Conservation (phyloP, 1,140 invertebrate species). For the Calliopsis andreniformis region DNA sequence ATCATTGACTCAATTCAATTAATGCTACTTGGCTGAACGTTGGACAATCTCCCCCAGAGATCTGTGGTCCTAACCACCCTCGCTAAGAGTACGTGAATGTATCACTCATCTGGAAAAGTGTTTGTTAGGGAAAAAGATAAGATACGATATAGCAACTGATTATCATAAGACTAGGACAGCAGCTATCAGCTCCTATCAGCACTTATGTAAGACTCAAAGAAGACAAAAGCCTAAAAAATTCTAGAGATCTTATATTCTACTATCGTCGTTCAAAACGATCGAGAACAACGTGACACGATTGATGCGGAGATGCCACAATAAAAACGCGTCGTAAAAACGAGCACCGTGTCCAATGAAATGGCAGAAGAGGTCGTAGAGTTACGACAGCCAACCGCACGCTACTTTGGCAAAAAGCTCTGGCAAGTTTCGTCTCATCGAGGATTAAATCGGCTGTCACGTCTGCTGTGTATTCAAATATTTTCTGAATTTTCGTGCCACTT, state of each 20-base stretch:
- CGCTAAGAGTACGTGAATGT: too few relatives aligned
- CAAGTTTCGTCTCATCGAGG: constrained; percentile 9
- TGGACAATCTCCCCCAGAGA: too few relatives aligned
- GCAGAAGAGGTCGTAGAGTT: neutral
- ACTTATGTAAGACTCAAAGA: neutral
- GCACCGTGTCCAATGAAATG: neutral
- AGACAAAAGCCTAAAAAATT: neutral
- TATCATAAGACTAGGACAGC: too few relatives aligned
- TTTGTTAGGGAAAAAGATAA: too few relatives aligned
- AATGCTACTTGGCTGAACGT: too few relatives aligned
- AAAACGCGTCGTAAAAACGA: constrained; percentile 9
- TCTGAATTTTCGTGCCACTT: neutral
- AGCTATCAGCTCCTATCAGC: too few relatives aligned
- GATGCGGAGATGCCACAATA: neutral
- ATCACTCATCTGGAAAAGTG: too few relatives aligned
- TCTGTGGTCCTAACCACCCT: too few relatives aligned
- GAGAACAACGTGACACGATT: neutral
- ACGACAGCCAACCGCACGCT: neutral
- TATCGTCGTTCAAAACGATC: neutral
- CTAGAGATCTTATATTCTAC: neutral
- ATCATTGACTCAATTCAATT: neutral
- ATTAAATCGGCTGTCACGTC: constrained; percentile 26
- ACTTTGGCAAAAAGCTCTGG: constrained; percentile 34
- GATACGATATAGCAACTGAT: too few relatives aligned
- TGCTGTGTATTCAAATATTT: constrained; percentile 9